A percentile compares a stretch with the other conserved stretches of the same genome.
Evolutionary conservation across 2,113 vertebrate genomes (phyloP).

Genomic region (Brachyhypopomus gauderio): DNA sequence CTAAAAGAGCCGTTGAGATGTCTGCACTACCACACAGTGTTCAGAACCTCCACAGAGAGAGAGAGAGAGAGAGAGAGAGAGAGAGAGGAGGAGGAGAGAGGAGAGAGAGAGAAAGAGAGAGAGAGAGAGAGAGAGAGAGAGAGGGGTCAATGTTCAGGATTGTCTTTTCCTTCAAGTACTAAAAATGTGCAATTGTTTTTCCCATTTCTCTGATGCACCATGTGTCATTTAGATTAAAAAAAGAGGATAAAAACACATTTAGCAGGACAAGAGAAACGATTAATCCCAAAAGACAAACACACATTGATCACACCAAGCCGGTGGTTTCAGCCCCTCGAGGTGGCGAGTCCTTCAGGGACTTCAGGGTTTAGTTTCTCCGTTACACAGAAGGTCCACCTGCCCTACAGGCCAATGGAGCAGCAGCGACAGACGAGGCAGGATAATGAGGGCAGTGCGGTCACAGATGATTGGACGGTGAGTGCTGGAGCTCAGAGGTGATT

Average conservation of each 20-base stretch:
- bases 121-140: too few species aligned
- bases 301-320: not conserved
- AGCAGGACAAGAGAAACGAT: not conserved
- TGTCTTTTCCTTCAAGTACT: slow-evolving; percentile 40
- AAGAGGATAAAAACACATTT: not conserved
- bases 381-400: not conserved
- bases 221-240: not conserved
- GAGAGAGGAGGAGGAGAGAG: too few species aligned
- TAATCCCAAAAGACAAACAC: not conserved
- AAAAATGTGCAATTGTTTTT: slow-evolving; percentile 42
- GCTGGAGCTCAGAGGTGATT: slow-evolving; percentile 10
- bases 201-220: not conserved
- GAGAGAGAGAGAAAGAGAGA: too few species aligned
- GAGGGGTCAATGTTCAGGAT: not conserved
- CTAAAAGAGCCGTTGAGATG: not conserved
- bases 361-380: not conserved
- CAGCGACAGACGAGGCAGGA: slow-evolving; percentile 1
- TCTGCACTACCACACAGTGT: too few species aligned
- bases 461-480: slow-evolving; percentile 2
- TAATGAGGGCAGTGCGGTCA: not conserved
- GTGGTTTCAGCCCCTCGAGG: not conserved
- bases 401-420: not conserved
- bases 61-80: too few species aligned
- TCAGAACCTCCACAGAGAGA: not conserved
- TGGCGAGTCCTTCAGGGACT: not conserved